Conservation (phyloP, 2,113 vertebrate genomes). For the Semicossyphus pulcher region DNA sequence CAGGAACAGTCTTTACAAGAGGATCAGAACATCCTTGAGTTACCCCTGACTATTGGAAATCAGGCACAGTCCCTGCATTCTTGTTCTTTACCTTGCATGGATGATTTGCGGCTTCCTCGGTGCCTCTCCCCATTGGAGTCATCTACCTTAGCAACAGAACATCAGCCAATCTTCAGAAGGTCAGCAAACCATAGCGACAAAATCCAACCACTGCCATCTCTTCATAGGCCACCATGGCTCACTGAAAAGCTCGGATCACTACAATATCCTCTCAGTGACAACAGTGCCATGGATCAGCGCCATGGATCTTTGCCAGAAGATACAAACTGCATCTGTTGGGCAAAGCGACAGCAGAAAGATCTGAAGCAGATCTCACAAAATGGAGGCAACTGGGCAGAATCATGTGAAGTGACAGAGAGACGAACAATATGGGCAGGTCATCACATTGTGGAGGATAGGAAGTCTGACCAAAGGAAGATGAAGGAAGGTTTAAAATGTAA, state of each 20-base stretch:
- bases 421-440: not conserved
- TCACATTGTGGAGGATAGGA: not conserved
- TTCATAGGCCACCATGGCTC: slow-evolving; percentile 41
- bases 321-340: not conserved
- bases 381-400: not conserved
- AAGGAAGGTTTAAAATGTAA: slow-evolving; percentile 1
- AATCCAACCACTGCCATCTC: not conserved
- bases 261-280: slow-evolving; percentile 41
- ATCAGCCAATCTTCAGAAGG: not conserved
- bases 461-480: not conserved
- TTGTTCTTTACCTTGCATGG: slow-evolving; percentile 24
- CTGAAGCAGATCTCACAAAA: not conserved
- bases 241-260: slow-evolving; percentile 20
- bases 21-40: not conserved
- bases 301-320: not conserved
- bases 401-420: not conserved
- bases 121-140: slow-evolving; percentile 74
- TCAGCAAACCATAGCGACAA: not conserved
- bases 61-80: not conserved
- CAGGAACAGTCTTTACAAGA: not conserved
- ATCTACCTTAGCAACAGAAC: not conserved
- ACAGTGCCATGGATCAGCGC: no score
- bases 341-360: not conserved
- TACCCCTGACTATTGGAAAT: not conserved
- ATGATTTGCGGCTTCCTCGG: slow-evolving; percentile 60